A percentile compares a stretch with the other conserved stretches of the same genome.
Evolutionary conservation across 2,888 invertebrate genomes (phyloP).

Genomic region (Drosophila greeni): DNA sequence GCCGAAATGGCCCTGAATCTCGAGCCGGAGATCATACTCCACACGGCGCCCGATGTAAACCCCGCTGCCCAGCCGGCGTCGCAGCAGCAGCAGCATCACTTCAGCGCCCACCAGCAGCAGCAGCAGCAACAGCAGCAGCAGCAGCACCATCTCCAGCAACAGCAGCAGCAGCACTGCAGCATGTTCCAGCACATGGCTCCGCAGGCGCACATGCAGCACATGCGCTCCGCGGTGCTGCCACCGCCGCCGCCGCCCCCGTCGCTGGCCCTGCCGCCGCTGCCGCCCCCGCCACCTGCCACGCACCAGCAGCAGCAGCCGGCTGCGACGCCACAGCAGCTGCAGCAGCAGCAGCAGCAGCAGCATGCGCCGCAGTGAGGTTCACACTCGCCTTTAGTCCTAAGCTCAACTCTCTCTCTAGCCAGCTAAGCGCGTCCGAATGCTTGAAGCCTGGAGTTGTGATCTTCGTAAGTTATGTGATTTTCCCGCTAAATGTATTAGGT

Average conservation of each 20-base stretch:
- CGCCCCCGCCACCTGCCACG: constrained; percentile 51
- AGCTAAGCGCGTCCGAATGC: constrained; percentile 37
- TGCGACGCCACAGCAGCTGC: constrained; percentile 60
- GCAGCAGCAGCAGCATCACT: constrained; percentile 65
- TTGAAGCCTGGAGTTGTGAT: constrained; percentile 33
- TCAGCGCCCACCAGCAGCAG: constrained; percentile 65
- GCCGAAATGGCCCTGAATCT: constrained; percentile 71
- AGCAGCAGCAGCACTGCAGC: constrained; percentile 73
- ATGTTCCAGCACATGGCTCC: constrained; percentile 77
- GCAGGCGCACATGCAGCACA: constrained; percentile 76
- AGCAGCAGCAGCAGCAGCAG: constrained; percentile 47
- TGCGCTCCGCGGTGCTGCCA: constrained; percentile 66
- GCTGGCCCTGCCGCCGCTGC: constrained; percentile 54
- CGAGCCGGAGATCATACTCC: constrained; percentile 75
- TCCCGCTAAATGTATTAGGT: constrained; percentile 5
- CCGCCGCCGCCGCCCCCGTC: constrained; percentile 67
- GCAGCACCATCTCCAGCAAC: constrained; percentile 61
- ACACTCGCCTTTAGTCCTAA: constrained; percentile 56
- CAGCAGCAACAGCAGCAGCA: constrained; percentile 50
- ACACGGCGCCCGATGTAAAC: constrained; percentile 73
- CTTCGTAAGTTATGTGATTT: constrained; percentile 13
- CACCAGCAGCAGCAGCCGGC: constrained; percentile 36
- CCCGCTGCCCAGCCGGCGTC: constrained; percentile 66
- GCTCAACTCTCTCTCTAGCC: constrained; percentile 66
- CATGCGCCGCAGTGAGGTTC: constrained; percentile 48